Evolutionary conservation across 1,140 invertebrate species (phyloP).

Genomic region (Ctenoplectra terminalis): DNA sequence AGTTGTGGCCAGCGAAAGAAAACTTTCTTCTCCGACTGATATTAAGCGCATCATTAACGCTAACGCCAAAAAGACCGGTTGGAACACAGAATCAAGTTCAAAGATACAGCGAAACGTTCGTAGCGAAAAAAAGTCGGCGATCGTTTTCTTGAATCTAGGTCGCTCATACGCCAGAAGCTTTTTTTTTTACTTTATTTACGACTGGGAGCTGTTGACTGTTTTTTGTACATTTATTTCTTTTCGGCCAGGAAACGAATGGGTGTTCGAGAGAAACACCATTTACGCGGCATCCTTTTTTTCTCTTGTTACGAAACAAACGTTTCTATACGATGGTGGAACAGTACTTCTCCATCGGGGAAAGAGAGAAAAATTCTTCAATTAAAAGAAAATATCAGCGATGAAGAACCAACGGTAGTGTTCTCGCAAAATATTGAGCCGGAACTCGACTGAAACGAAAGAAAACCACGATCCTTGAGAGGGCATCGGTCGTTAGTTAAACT

Average conservation of each 20-base stretch:
- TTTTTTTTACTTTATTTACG: conserved; percentile 12
- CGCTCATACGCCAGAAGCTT: not conserved
- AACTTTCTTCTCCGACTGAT: not conserved
- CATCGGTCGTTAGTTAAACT: conserved; percentile 47
- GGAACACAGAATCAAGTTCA: not conserved
- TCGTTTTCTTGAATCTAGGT: conserved; percentile 10
- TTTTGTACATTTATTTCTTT: not conserved
- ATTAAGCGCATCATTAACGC: not conserved
- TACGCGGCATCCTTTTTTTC: too few relatives aligned
- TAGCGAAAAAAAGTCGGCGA: not conserved
- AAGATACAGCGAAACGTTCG: not conserved
- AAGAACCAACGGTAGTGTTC: not conserved
- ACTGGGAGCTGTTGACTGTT: conserved; percentile 3
- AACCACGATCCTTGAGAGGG: not conserved
- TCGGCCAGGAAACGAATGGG: not conserved
- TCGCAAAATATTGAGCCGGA: conserved; percentile 1
- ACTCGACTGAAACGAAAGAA: not conserved
- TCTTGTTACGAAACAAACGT: not conserved
- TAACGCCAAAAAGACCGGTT: not conserved
- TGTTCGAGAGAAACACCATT: not conserved
- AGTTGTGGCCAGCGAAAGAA: not conserved
- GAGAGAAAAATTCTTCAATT: not conserved
- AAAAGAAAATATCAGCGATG: conserved; percentile 4
- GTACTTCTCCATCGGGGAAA: not conserved
- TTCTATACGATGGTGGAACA: not conserved